Base-by-base conservation (phyloP, 2,797 vertebrate genomes). In the Antennarius maculatus region DNA sequence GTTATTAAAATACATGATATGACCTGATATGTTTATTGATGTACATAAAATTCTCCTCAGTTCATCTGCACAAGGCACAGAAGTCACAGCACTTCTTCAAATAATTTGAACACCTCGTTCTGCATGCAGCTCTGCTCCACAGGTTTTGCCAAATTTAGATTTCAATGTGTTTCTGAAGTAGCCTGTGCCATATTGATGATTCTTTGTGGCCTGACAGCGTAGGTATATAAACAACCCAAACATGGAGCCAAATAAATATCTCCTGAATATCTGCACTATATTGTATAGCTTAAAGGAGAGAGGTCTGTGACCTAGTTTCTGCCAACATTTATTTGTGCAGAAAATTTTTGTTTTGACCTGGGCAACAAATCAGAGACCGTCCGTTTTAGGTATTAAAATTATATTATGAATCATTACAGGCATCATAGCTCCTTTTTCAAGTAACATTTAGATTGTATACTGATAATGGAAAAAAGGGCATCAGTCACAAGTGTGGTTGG, bases 391-490 rank as follows among this genome's bases (percentile, higher is more conserved):
- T 51, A 71, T 59, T 68, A 46, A 73, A 76, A 23, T 23, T 23
- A 23, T 23, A 23, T 23, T 23, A 46, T 69, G 71, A 74, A 73
- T 61, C 69, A 50, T 50, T 52, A 61, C 58, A 78, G 66, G 71
- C 73, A 84, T 83, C 61, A 69, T 10, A 0, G 60, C 61, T n/a
- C 43, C 16, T 9, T 28, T 29, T 49, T 49, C 47, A 80, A 74
- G 62, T 49, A 69, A 47, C 56, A 63, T 23, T 23, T 23, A 73
- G 55, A 83, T 67, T 78, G 68, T 61, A 45, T 47, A 42, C 66
- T 81, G 79, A 69, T 74, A 39, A 68, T 76, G 73, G 80, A 82
- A 86, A 85, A 81, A 63, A 52, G 74, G 75, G 65, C 77, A 83
- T 75, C 66, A 70, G 77, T 77, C 79, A 71, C 43, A 27, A 48